Percentiles rank a stretch among this genome's conserved stretches.
Conservation (phyloP, 1,140 invertebrate species). For the Chrysomallon squamiferum region DNA sequence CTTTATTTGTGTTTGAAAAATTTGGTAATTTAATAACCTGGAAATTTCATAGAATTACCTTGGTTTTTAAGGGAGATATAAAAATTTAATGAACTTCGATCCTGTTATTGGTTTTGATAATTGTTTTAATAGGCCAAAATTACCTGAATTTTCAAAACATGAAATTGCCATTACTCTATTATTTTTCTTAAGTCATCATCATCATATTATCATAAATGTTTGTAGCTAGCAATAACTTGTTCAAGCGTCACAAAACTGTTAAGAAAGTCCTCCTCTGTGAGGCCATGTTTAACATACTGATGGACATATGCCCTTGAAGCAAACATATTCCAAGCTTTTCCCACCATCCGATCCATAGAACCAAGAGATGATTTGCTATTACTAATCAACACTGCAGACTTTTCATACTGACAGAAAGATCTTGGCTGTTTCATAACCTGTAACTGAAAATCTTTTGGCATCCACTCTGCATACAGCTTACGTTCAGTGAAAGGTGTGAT, state of each 20-base stretch:
- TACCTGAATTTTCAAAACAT: too few species aligned
- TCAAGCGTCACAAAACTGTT: slow-evolving; percentile 61
- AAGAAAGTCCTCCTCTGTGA: slow-evolving; percentile 60
- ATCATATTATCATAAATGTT: slow-evolving; percentile 42
- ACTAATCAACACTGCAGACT: slow-evolving; percentile 53
- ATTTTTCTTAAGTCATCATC: too few species aligned
- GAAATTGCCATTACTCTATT: too few species aligned
- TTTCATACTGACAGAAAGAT: slow-evolving; percentile 57
- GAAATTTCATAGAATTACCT: too few species aligned
- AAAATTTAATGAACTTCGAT: too few species aligned
- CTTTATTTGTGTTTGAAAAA: too few species aligned
- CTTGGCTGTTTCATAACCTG: slow-evolving; percentile 41
- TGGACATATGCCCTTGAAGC: slow-evolving; percentile 61
- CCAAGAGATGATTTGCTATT: slow-evolving; percentile 52
- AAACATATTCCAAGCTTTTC: slow-evolving; percentile 64
- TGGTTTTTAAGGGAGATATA: too few species aligned
- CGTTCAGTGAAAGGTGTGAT: slow-evolving; percentile 42
- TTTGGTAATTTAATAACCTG: too few species aligned
- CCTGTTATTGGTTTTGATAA: too few species aligned
- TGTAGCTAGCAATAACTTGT: slow-evolving; percentile 60
- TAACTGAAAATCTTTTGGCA: slow-evolving; percentile 36
- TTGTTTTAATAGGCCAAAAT: too few species aligned
- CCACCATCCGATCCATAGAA: slow-evolving; percentile 50
- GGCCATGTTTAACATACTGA: slow-evolving; percentile 60
- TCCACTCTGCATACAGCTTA: slow-evolving; percentile 54